Conservation (phyloP, 2,888 invertebrate species). For the Monoplex corrugatus region DNA sequence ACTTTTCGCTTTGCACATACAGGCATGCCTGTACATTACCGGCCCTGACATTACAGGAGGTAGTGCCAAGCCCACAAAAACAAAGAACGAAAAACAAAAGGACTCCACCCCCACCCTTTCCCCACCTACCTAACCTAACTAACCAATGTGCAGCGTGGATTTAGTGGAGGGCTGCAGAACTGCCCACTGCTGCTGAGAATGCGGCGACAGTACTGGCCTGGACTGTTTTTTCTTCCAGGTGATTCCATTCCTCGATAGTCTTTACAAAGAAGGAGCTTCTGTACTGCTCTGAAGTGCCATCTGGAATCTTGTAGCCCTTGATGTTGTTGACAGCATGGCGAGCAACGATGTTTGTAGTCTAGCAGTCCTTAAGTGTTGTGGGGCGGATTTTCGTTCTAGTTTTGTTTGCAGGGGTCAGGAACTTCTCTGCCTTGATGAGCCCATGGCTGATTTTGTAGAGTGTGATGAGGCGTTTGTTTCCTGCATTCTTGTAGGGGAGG, state of each 20-base stretch:
- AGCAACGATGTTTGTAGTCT: not conserved
- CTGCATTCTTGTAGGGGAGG: constrained; percentile 6
- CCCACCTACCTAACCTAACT: not conserved
- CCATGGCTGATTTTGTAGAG: not conserved
- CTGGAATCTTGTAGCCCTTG: constrained; percentile 18
- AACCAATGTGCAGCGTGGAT: not conserved
- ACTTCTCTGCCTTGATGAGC: not conserved
- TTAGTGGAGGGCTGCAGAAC: constrained; percentile 6
- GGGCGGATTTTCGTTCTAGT: not conserved
- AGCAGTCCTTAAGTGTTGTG: not conserved
- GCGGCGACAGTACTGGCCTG: not conserved
- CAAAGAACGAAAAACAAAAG: not conserved
- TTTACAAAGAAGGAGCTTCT: not conserved
- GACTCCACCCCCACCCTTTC: not conserved
- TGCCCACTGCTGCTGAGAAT: constrained; percentile 7
- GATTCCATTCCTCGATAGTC: not conserved
- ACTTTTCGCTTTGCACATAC: constrained; percentile 2
- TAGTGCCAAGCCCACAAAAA: not conserved
- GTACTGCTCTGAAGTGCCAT: constrained; percentile 5
- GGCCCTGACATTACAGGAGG: constrained; percentile 2
- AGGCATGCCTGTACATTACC: constrained; percentile 1
- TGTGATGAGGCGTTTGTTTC: not conserved
- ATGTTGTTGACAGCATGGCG: not conserved
- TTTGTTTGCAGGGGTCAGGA: not conserved
- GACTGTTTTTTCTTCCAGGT: constrained; percentile 5